Base-by-base conservation (phyloP, 2,113 vertebrate genomes). In the Eonycteris spelaea region DNA sequence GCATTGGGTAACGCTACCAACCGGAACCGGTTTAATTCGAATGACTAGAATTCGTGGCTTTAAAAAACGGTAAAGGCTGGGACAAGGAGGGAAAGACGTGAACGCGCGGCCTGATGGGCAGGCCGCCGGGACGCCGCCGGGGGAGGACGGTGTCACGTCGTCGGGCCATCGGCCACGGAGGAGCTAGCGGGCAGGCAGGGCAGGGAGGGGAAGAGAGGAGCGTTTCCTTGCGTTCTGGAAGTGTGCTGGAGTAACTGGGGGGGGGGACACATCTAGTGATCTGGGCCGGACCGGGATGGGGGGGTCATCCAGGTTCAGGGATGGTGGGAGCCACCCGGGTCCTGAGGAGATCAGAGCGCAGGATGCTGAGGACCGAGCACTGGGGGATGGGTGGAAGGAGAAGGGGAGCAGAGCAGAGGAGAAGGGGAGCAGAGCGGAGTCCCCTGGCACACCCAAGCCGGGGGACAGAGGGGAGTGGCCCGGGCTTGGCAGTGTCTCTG, bases 131-230 rank as follows among this genome's bases (percentile, higher is more conserved):
- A 40, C 2, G 61, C 7, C 28, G 16, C 1, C 4, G 6, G 12
- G 8, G 13, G 57, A 11, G 61, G 38, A 0, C 7, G 0, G 12
- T 11, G 3, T 6, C 0, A 18, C 2, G 15, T 48, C 35, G 0
- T 0, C 2, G 21, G 11, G 1, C 57, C 4, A 0, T 16, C 10
- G 45, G 8, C 28, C 1, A 3, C 1, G 12, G 53, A 45, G 78
- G 14, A 26, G 11, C 40, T 1, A 1, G 35, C 2, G 51, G 16
- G 55, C 9, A 3, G 21, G 55, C 3, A 0, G 40, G 30, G 13
- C 7, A 5, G 53, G 26, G 28, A 16, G 6, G 53, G 8, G 7
- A 30, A 4, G 3, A 0, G 15, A 18, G 35, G 12, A 3, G 18
- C 26, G 18, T 21, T 38, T 1, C 9, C 53, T 3, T 19, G 40